These are phyloP conservation scores for Lateolabrax maculatus DNA, from an alignment of 2,797 vertebrate genomes.

Conservation along the genomic window DNA sequence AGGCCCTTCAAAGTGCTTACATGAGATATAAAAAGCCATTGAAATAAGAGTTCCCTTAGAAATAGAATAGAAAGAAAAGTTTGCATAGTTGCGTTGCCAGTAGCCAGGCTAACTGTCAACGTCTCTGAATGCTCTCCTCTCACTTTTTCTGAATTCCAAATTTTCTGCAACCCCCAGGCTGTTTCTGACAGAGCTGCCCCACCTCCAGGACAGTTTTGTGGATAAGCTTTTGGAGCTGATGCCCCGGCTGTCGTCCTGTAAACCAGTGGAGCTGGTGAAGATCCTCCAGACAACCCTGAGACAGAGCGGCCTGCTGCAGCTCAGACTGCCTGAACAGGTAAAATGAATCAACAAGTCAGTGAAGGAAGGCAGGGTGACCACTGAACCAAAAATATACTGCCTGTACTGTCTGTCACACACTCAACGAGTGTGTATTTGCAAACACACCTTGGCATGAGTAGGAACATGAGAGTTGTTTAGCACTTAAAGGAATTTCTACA, in stretches of 20 bases:
- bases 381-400: too few species aligned
- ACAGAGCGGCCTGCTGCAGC: slow-evolving; percentile 92
- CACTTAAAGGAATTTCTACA: neutral
- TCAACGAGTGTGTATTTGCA: neutral
- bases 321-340: slow-evolving; percentile 93
- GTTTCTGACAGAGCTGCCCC: slow-evolving; percentile 92
- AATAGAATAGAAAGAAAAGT: too few species aligned
- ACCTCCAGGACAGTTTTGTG: slow-evolving; percentile 95
- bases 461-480: neutral
- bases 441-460: neutral
- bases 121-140: neutral
- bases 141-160: neutral
- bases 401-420: neutral
- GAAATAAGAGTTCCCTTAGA: too few species aligned
- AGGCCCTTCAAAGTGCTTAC: neutral
- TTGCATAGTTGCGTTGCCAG: too few species aligned
- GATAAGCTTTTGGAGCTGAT: slow-evolving; percentile 94
- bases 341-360: neutral
- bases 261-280: slow-evolving; percentile 93
- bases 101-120: neutral
- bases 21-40: too few species aligned
- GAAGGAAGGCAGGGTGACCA: neutral
- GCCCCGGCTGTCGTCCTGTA: slow-evolving; percentile 93
- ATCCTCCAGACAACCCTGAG: slow-evolving; percentile 93
- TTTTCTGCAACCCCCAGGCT: slow-evolving; percentile 78